phyloP scores from a whole-genome alignment of 2,888 invertebrate genomes.

The Perizoma flavofasciatum region DNA sequence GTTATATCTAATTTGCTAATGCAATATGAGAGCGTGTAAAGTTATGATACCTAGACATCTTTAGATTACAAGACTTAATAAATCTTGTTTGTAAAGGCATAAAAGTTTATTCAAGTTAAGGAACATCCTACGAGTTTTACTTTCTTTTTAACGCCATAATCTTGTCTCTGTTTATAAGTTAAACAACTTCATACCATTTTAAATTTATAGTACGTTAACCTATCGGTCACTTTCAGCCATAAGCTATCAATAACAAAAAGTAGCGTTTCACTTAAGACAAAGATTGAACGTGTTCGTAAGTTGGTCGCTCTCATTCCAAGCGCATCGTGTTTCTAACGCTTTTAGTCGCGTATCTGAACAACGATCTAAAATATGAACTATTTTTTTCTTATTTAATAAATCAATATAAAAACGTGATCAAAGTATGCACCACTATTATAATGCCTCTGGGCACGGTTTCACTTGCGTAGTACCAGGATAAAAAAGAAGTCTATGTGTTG shows the following conservation, averaged over 20 bases:
- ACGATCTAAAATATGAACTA: constrained; percentile 20
- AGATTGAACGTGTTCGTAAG: constrained; percentile 55
- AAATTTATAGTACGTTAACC: not conserved
- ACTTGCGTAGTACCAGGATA: no score
- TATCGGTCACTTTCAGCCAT: constrained; percentile 14
- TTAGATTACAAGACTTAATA: no score
- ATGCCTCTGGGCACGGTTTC: no score
- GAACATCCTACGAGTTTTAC: not conserved
- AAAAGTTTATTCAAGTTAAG: not conserved
- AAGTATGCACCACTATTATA: no score
- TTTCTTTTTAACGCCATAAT: not conserved
- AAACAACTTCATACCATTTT: not conserved
- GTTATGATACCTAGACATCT: not conserved
- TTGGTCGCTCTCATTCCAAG: constrained; percentile 46
- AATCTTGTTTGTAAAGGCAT: not conserved
- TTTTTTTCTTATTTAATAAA: no score
- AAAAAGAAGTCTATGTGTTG: no score
- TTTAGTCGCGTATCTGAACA: constrained; percentile 34
- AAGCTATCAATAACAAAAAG: constrained; percentile 7
- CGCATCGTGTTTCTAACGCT: constrained; percentile 34
- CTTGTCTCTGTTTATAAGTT: not conserved
- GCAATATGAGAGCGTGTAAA: constrained; percentile 6
- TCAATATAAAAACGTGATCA: no score
- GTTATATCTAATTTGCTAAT: constrained; percentile 15
- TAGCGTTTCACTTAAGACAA: constrained; percentile 63